Conservation (phyloP, 2,888 invertebrate species). For the Steromphala cineraria region DNA sequence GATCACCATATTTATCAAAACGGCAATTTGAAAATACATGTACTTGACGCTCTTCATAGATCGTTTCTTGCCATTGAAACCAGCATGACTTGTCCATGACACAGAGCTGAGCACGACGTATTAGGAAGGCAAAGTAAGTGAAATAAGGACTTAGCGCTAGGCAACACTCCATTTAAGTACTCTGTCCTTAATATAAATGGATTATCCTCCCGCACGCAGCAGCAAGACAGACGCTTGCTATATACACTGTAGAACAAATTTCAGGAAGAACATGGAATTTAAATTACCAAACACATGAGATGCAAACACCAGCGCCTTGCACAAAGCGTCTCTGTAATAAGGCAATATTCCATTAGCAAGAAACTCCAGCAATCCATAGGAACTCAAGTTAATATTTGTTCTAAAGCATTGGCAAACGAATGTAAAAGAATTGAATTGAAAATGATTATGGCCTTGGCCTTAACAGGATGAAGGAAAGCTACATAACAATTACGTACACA, state of each 20-base stretch:
- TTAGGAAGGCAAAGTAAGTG: no score
- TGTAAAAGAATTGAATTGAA: not conserved
- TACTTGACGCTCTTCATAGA: no score
- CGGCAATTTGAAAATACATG: no score
- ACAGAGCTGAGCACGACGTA: no score
- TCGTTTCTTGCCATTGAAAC: no score
- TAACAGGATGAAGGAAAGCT: not conserved
- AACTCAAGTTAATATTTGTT: not conserved
- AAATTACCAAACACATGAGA: not conserved
- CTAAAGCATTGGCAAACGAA: not conserved
- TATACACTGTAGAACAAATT: not conserved
- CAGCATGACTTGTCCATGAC: no score
- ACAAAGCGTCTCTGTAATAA: not conserved
- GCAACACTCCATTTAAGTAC: no score
- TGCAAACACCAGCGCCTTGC: no score
- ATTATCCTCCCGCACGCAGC: not conserved
- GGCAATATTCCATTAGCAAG: not conserved
- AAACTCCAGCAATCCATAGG: not conserved
- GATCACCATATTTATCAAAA: no score
- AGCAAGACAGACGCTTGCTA: not conserved
- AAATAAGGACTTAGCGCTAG: no score
- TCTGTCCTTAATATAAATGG: no score
- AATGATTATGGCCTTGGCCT: not conserved
- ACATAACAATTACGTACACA: not conserved
- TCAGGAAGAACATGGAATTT: not conserved